Percentiles rank a stretch among this genome's conserved stretches.
These are phyloP conservation scores for Pogonocherus hispidulus DNA, from an alignment of 2,888 invertebrate species.

Conservation along the genomic window DNA sequence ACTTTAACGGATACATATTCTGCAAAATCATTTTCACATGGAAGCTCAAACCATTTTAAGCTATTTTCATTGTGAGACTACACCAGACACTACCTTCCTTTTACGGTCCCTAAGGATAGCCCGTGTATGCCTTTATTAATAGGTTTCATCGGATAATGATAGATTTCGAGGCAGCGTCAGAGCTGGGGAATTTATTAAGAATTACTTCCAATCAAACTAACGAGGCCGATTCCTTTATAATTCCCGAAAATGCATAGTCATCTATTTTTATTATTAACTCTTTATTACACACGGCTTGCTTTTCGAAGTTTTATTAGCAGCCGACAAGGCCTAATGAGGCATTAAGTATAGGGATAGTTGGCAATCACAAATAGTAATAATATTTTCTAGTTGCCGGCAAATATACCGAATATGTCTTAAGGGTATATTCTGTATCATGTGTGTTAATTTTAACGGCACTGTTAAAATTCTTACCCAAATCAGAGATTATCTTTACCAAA, in stretches of 20 bases:
- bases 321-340: background rate
- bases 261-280: conserved; percentile 22
- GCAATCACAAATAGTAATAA: background rate
- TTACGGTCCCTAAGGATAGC: conserved; percentile 13
- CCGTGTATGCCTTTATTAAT: conserved; percentile 7
- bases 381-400: too few species aligned
- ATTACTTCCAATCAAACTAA: conserved; percentile 26
- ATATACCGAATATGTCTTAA: too few species aligned
- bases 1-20: background rate
- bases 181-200: conserved; percentile 14
- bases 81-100: conserved; percentile 1
- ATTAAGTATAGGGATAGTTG: background rate
- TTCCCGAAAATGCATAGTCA: conserved; percentile 19
- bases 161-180: conserved; percentile 2
- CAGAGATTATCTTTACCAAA: too few species aligned
- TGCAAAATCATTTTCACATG: background rate
- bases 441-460: too few species aligned
- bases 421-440: too few species aligned
- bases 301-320: conserved; percentile 17
- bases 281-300: conserved; percentile 15
- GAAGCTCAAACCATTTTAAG: background rate
- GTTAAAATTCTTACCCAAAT: too few species aligned
- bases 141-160: conserved; percentile 24
- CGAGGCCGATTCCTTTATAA: conserved; percentile 19
- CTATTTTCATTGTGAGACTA: background rate